phyloP scores from a whole-genome alignment of 2,797 vertebrate species.

The Vireo griseus region DNA sequence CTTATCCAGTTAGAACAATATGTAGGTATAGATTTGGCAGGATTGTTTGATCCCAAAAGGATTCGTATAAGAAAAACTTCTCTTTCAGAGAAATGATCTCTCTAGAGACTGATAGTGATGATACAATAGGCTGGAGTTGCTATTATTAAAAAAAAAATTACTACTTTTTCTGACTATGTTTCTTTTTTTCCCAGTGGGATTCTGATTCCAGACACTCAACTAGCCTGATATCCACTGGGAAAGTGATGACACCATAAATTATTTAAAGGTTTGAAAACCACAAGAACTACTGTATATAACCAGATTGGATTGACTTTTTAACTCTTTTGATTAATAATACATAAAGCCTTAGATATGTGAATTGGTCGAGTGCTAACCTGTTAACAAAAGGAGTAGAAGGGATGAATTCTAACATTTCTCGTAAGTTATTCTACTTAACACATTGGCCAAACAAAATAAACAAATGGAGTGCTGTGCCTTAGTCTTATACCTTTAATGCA shows the following conservation, averaged over 20 bases:
- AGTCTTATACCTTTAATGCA: slow-evolving; percentile 40
- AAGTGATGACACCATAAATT: slow-evolving; percentile 78
- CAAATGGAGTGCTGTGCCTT: slow-evolving; percentile 41
- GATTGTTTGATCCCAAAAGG: slow-evolving; percentile 48
- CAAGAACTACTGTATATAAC: slow-evolving; percentile 74
- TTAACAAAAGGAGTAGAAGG: slow-evolving; percentile 66
- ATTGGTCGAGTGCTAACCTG: slow-evolving; percentile 71
- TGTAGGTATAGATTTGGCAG: background rate
- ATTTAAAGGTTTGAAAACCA: slow-evolving; percentile 80
- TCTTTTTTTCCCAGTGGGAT: slow-evolving; percentile 66
- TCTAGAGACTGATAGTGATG: slow-evolving; percentile 32
- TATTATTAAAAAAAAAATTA: slow-evolving; percentile 71
- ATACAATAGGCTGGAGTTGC: slow-evolving; percentile 55
- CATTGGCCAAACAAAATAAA: slow-evolving; percentile 61
- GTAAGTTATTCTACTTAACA: slow-evolving; percentile 71
- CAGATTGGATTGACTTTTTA: slow-evolving; percentile 81
- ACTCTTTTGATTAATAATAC: slow-evolving; percentile 82
- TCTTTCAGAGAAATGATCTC: slow-evolving; percentile 51
- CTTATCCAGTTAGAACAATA: background rate
- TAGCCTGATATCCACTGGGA: slow-evolving; percentile 71
- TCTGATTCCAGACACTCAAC: slow-evolving; percentile 70
- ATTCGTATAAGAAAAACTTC: slow-evolving; percentile 19
- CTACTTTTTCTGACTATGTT: slow-evolving; percentile 44
- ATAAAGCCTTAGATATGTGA: slow-evolving; percentile 69
- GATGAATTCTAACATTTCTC: slow-evolving; percentile 65